phyloP scores from a whole-genome alignment of 2,888 invertebrate species.

The Fragum sueziense region DNA sequence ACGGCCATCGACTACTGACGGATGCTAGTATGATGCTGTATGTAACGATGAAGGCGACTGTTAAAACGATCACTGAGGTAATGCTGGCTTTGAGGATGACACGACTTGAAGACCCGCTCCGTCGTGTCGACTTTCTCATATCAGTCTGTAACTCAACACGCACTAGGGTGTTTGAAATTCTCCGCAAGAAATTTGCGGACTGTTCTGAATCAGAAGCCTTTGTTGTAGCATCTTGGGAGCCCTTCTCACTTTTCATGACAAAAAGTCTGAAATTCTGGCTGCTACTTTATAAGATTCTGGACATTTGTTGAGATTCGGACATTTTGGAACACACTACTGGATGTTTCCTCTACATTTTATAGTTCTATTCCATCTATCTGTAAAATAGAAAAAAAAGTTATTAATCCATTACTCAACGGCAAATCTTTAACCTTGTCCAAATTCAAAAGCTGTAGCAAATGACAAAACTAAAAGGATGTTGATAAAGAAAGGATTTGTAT shows the following conservation, averaged over 20 bases:
- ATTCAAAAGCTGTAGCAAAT: too few relatives aligned
- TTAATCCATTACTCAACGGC: too few relatives aligned
- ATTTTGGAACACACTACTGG: background rate
- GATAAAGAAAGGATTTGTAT: too few relatives aligned
- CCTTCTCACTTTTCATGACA: conserved; percentile 13
- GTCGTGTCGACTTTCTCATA: conserved; percentile 58
- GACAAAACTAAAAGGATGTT: too few relatives aligned
- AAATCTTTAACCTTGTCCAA: too few relatives aligned
- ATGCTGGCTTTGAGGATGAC: conserved; percentile 72
- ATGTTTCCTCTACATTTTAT: background rate
- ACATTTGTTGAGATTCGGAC: background rate
- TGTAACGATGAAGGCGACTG: conserved; percentile 67
- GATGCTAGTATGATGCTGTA: conserved; percentile 70
- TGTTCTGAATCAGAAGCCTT: background rate
- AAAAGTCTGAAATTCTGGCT: background rate
- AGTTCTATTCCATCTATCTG: background rate
- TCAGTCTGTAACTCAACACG: conserved; percentile 64
- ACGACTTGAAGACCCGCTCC: conserved; percentile 50
- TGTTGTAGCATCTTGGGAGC: background rate
- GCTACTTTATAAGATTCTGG: background rate
- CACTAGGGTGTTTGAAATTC: conserved; percentile 51
- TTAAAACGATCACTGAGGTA: conserved; percentile 68
- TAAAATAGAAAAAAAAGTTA: background rate
- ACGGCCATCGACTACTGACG: conserved; percentile 63
- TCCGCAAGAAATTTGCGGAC: conserved; percentile 14